These are phyloP conservation scores for Eilema sororculum DNA, from an alignment of 2,888 invertebrate genomes.

Conservation along the genomic window DNA sequence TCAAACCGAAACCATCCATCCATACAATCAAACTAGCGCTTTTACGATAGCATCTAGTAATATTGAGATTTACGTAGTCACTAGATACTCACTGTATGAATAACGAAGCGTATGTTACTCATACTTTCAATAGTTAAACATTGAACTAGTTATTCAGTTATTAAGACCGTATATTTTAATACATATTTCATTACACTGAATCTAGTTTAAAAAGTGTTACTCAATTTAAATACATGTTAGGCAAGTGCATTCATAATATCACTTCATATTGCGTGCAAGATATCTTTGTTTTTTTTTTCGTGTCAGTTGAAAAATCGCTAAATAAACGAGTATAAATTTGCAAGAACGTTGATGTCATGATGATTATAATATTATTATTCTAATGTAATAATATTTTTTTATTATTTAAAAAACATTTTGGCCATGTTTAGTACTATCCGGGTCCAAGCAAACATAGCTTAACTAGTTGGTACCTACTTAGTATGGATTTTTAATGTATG, in stretches of 20 bases:
- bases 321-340: not conserved
- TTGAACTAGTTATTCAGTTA: slow-evolving; percentile 33
- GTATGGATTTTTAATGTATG: too few species aligned
- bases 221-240: slow-evolving; percentile 11
- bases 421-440: not conserved
- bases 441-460: not conserved
- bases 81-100: too few species aligned
- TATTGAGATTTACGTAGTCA: too few species aligned
- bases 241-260: slow-evolving; percentile 14
- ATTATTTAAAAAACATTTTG: not conserved
- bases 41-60: too few species aligned
- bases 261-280: slow-evolving; percentile 6
- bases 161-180: slow-evolving; percentile 20
- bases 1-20: too few species aligned
- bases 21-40: too few species aligned
- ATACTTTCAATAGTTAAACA: slow-evolving; percentile 31
- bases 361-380: not conserved
- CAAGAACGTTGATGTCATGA: slow-evolving; percentile 4
- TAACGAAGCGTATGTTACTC: slow-evolving; percentile 17
- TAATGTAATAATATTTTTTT: not conserved
- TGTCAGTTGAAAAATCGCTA: not conserved
- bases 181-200: slow-evolving; percentile 19
- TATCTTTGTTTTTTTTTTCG: not conserved
- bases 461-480: not conserved
- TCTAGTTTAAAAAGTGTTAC: slow-evolving; percentile 25